Evolutionary conservation across 2,888 invertebrate species (phyloP).

Genomic region (Ectemnius continuus): DNA sequence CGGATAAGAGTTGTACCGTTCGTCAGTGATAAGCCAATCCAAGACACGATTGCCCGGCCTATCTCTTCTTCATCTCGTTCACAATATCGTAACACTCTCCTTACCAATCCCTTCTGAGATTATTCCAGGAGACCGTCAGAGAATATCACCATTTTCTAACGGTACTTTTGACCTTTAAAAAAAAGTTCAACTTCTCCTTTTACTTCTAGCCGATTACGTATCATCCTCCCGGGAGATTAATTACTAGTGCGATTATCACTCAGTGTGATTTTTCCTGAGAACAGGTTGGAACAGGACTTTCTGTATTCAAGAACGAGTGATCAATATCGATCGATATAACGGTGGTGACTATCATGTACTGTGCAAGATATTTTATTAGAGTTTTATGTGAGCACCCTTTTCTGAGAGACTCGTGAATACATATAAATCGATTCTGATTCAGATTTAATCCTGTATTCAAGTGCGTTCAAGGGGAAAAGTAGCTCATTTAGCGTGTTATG

Average conservation of each 20-base stretch:
- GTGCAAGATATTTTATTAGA: too few species aligned
- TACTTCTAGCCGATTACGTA: background rate
- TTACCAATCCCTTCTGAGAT: too few species aligned
- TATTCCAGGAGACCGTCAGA: too few species aligned
- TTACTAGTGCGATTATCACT: background rate
- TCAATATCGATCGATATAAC: background rate
- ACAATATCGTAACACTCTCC: too few species aligned
- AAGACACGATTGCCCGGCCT: slow-evolving; percentile 12
- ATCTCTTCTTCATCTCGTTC: background rate
- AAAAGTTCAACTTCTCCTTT: background rate
- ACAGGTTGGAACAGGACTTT: background rate
- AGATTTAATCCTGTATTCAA: too few species aligned
- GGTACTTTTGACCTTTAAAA: slow-evolving; percentile 11
- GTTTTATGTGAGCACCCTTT: too few species aligned
- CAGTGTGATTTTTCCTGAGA: background rate
- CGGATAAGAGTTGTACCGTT: slow-evolving; percentile 44
- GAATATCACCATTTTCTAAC: slow-evolving; percentile 26
- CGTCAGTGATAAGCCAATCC: slow-evolving; percentile 25
- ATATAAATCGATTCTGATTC: too few species aligned
- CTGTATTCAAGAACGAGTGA: background rate
- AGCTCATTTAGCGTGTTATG: too few species aligned
- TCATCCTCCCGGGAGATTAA: background rate
- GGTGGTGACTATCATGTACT: too few species aligned
- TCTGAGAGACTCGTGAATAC: too few species aligned
- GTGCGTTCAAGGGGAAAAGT: too few species aligned